Conservation (phyloP, 2,888 invertebrate species). For the Tethea ocularis region DNA sequence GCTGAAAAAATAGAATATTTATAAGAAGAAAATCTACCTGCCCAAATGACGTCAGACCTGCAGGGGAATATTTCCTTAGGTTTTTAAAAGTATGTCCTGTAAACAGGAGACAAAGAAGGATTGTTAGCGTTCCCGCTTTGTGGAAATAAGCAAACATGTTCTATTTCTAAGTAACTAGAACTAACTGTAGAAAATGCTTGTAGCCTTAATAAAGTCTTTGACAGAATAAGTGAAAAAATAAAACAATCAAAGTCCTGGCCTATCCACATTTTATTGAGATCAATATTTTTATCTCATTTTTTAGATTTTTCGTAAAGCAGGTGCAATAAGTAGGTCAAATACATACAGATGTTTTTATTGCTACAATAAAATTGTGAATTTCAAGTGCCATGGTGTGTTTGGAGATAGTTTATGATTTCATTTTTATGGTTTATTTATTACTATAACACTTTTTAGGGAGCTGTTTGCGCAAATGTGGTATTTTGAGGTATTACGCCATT, state of each 20-base stretch:
- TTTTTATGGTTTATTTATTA: constrained; percentile 47
- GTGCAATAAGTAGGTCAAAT: constrained; percentile 16
- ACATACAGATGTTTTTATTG: constrained; percentile 39
- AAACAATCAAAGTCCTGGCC: background rate
- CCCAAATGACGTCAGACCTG: background rate
- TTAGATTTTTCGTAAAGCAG: background rate
- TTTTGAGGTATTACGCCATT: background rate
- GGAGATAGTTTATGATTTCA: constrained; percentile 46
- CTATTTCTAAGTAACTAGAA: background rate
- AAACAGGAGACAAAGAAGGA: constrained; percentile 38
- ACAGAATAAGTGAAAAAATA: background rate
- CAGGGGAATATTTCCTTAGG: constrained; percentile 26
- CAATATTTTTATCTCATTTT: background rate
- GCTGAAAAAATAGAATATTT: too few relatives aligned
- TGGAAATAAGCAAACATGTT: constrained; percentile 24
- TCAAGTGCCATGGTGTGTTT: constrained; percentile 48
- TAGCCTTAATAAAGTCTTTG: background rate
- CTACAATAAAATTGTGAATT: constrained; percentile 52
- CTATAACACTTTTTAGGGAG: constrained; percentile 30
- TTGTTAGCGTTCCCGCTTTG: constrained; percentile 32
- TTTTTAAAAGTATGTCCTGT: constrained; percentile 26
- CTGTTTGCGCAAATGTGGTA: constrained; percentile 3
- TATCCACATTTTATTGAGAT: background rate
- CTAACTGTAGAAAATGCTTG: background rate
- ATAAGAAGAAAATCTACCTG: background rate